These are phyloP conservation scores for Prunella strophiata DNA, from an alignment of 2,797 vertebrate species.

Conservation along the genomic window DNA sequence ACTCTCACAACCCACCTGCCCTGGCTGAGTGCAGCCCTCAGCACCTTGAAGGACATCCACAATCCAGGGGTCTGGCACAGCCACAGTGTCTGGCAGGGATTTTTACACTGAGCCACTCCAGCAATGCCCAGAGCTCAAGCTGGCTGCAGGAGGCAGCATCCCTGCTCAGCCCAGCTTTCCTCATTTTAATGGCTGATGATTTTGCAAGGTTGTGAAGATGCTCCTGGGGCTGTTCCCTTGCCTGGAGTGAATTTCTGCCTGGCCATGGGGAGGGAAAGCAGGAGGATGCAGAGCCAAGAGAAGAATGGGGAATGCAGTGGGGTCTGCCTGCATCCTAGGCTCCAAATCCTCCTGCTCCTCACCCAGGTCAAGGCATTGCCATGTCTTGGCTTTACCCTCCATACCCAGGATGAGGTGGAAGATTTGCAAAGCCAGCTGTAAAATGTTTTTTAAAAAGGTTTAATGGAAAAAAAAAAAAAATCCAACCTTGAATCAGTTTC, in stretches of 20 bases:
- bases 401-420: background rate
- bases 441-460: background rate
- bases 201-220: background rate
- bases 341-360: background rate
- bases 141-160: fast-evolving
- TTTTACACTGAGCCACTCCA: background rate
- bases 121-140: background rate
- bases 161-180: background rate
- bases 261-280: background rate
- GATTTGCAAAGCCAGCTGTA: background rate
- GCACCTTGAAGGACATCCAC: fast-evolving
- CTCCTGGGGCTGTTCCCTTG: background rate
- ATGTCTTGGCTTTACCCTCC: fast-evolving
- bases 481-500: background rate
- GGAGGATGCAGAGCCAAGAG: background rate
- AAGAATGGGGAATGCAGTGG: background rate
- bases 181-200: background rate
- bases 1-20: fast-evolving
- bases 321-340: background rate
- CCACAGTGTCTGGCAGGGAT: background rate
- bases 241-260: background rate
- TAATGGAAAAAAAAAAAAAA: background rate
- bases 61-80: background rate
- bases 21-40: background rate
- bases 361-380: background rate